Conservation (phyloP, 2,888 invertebrate species). For the Lymantria monacha region DNA sequence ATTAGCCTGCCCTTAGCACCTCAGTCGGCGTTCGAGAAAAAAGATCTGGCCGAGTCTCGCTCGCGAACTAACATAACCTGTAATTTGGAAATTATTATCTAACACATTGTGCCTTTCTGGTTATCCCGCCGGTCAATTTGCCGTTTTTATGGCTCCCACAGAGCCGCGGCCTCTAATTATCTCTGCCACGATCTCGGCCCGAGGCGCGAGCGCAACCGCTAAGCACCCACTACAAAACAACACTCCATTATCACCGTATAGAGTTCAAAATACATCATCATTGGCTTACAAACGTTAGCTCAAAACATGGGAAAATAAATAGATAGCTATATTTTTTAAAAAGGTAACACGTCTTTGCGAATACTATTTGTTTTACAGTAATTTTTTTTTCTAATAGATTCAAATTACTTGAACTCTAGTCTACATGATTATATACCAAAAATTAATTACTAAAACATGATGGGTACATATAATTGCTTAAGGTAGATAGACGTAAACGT, state of each 20-base stretch:
- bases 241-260: slow-evolving; percentile 23
- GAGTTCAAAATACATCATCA: slow-evolving; percentile 32
- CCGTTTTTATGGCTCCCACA: slow-evolving; percentile 82
- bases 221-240: slow-evolving; percentile 21
- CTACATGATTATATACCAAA: neutral
- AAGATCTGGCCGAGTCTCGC: slow-evolving; percentile 67
- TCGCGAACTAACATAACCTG: slow-evolving; percentile 79
- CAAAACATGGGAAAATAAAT: slow-evolving; percentile 73
- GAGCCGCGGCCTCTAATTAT: slow-evolving; percentile 81
- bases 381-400: slow-evolving; percentile 57
- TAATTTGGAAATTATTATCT: slow-evolving; percentile 83
- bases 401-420: slow-evolving; percentile 50
- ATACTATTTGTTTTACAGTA: slow-evolving; percentile 77
- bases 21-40: slow-evolving; percentile 73
- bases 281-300: slow-evolving; percentile 40
- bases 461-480: slow-evolving; percentile 2
- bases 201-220: slow-evolving; percentile 54
- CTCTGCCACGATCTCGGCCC: slow-evolving; percentile 76
- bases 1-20: slow-evolving; percentile 82
- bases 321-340: slow-evolving; percentile 53
- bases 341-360: slow-evolving; percentile 68
- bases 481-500: slow-evolving; percentile 8
- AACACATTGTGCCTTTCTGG: slow-evolving; percentile 83
- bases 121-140: slow-evolving; percentile 83
- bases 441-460: slow-evolving; percentile 1